Conservation (phyloP, 2,113 vertebrate species). For the Larimichthys polyactis region DNA sequence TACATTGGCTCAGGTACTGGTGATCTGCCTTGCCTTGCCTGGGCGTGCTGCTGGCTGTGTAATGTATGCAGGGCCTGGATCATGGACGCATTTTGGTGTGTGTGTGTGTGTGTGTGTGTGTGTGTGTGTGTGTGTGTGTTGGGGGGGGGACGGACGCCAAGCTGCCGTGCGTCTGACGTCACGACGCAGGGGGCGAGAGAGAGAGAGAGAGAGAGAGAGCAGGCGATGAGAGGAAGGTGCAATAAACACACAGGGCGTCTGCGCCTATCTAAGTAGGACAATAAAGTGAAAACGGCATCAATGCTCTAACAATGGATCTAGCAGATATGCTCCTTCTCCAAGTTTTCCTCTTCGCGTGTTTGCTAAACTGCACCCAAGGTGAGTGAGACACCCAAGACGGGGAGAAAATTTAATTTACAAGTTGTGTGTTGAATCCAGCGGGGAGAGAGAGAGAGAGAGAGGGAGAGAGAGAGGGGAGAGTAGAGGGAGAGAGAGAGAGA, state of each 20-base stretch:
- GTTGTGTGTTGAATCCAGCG: slow-evolving; percentile 44
- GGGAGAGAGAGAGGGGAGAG: background rate
- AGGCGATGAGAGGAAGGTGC: slow-evolving; percentile 78
- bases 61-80: slow-evolving; percentile 15
- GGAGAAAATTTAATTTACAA: background rate
- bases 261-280: slow-evolving; percentile 84
- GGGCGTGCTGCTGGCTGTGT: too few relatives aligned
- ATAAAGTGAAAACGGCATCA: slow-evolving; percentile 83
- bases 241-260: slow-evolving; percentile 87
- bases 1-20: too few relatives aligned
- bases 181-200: slow-evolving; percentile 59
- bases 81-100: slow-evolving; percentile 53
- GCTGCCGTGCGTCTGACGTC: slow-evolving; percentile 79
- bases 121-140: too few relatives aligned
- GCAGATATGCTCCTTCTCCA: slow-evolving; percentile 76
- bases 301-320: slow-evolving; percentile 84
- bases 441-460: background rate
- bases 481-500: slow-evolving; percentile 50
- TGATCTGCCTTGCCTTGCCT: too few relatives aligned
- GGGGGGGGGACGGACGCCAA: slow-evolving; percentile 59
- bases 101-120: too few relatives aligned
- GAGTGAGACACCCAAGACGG: slow-evolving; percentile 56
- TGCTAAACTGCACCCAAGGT: slow-evolving; percentile 78
- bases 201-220: slow-evolving; percentile 24
- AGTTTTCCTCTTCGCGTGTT: slow-evolving; percentile 73